These are phyloP conservation scores for Protodeltote pygarga DNA, from an alignment of 2,888 invertebrate genomes.

Conservation along the genomic window DNA sequence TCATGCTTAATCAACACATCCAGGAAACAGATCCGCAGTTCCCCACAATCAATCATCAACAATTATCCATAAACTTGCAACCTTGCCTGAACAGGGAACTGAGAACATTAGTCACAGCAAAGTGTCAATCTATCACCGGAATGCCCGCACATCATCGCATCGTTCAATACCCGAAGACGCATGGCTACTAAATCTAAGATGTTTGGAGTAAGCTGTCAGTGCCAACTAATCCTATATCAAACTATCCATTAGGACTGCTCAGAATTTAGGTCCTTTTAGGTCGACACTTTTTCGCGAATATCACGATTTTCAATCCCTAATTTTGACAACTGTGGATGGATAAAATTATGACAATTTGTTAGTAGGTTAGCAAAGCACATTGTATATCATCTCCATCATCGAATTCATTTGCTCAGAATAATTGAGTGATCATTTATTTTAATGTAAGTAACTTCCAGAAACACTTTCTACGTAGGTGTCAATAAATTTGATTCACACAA, in stretches of 20 bases:
- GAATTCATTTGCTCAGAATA: no score
- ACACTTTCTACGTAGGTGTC: no score
- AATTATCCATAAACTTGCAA: constrained; percentile 17
- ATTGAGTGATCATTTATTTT: no score
- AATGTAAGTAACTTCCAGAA: no score
- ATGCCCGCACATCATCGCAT: constrained; percentile 33
- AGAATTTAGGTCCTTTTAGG: constrained; percentile 2
- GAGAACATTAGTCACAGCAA: constrained; percentile 31
- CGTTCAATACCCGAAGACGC: constrained; percentile 29
- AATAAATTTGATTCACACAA: no score
- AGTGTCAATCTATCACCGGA: constrained; percentile 28
- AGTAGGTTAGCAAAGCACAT: no score
- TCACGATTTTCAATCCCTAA: background rate
- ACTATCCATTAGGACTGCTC: constrained; percentile 20
- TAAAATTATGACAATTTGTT: no score
- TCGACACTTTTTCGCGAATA: constrained; percentile 1
- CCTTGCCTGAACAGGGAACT: constrained; percentile 6
- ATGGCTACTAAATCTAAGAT: constrained; percentile 16
- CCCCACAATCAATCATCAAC: constrained; percentile 18
- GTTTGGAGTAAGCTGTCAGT: constrained; percentile 27
- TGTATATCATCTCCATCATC: no score
- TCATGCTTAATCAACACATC: no score
- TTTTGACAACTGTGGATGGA: no score
- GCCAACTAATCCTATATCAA: constrained; percentile 31
- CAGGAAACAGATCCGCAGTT: no score